These are phyloP conservation scores for Amorpha juglandis DNA, from an alignment of 2,888 invertebrate genomes.

Conservation along the genomic window DNA sequence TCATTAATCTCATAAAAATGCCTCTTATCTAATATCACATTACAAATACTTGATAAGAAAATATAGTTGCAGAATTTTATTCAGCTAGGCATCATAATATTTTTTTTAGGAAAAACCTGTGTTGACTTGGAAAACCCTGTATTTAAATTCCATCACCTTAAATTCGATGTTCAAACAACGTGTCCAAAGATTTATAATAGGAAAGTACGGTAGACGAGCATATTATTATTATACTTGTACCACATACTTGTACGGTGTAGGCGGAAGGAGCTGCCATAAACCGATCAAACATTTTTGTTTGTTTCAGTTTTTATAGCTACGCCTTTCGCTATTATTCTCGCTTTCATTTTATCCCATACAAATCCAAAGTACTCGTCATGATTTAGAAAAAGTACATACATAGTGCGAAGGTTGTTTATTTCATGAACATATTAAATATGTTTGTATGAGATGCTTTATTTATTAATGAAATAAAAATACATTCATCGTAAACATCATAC, in stretches of 20 bases:
- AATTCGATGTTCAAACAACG: neutral
- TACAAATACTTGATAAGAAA: neutral
- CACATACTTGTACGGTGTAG: neutral
- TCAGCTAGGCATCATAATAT: neutral
- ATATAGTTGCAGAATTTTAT: neutral
- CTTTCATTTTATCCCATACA: neutral
- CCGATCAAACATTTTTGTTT: neutral
- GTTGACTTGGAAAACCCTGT: too few relatives aligned
- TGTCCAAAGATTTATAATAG: neutral
- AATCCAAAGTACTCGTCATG: neutral
- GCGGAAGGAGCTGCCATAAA: neutral
- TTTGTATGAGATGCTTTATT: too few relatives aligned
- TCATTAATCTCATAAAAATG: neutral
- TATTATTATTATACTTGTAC: too few relatives aligned
- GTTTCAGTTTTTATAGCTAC: neutral
- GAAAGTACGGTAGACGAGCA: neutral
- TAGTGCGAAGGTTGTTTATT: too few relatives aligned
- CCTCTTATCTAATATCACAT: neutral
- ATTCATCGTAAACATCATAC: too few relatives aligned
- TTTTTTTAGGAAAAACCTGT: neutral
- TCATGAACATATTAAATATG: too few relatives aligned
- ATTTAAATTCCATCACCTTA: neutral
- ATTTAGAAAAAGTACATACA: too few relatives aligned
- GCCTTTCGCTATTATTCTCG: neutral
- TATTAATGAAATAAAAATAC: too few relatives aligned